These are phyloP conservation scores for Gastracanthus pulcherrimus DNA, from an alignment of 2,888 invertebrate genomes.

Conservation along the genomic window DNA sequence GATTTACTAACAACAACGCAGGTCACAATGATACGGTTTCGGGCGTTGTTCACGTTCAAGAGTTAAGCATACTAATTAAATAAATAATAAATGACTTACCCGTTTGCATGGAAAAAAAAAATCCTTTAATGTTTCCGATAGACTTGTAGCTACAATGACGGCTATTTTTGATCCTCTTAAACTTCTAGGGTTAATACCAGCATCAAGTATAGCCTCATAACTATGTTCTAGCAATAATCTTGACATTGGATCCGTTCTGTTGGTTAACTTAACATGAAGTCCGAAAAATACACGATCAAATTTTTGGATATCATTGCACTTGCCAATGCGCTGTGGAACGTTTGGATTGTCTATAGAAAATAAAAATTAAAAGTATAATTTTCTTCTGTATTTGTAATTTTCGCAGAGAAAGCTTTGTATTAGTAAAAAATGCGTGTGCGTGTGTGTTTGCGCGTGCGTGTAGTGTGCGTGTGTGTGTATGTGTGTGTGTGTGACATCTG, in stretches of 20 bases:
- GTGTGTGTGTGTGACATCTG: too few species aligned
- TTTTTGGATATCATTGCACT: constrained; percentile 36
- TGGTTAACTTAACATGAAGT: constrained; percentile 54
- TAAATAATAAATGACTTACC: constrained; percentile 32
- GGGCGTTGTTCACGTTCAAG: too few species aligned
- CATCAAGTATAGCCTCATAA: constrained; percentile 59
- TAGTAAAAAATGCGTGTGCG: too few species aligned
- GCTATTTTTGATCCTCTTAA: constrained; percentile 56
- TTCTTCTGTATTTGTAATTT: too few species aligned
- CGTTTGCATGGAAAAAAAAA: constrained; percentile 55
- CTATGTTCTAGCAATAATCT: constrained; percentile 54
- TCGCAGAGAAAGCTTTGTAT: too few species aligned
- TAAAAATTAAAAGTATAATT: not conserved
- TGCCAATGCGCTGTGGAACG: constrained; percentile 57
- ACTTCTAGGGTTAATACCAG: constrained; percentile 58
- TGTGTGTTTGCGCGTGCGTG: too few species aligned
- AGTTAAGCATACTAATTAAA: not conserved
- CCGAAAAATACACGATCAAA: constrained; percentile 62
- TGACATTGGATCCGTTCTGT: constrained; percentile 58
- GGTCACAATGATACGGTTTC: too few species aligned
- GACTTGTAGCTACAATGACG: constrained; percentile 53
- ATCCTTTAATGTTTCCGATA: constrained; percentile 60
- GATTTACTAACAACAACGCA: too few species aligned
- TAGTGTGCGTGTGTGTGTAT: too few species aligned
- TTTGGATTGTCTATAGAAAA: constrained; percentile 11